Evolutionary conservation across 1,140 invertebrate species (phyloP), one percentile per base, ranked within the genome.

Genomic region (Brachionus angularis): DNA sequence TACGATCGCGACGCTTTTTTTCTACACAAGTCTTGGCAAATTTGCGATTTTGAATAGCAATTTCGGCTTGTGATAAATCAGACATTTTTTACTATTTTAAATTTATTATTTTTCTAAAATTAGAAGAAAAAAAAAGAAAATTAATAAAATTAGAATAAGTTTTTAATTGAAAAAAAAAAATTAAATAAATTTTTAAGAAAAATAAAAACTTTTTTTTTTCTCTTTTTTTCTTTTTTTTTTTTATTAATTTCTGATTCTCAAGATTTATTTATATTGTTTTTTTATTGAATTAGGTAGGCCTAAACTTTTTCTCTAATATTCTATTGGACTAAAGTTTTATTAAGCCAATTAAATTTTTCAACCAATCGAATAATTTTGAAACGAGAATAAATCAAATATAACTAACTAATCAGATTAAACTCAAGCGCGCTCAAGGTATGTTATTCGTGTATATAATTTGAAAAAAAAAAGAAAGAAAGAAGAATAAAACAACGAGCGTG

Each of bases 21-120:
- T 72, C 71, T 12, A 72, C 71, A 62, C 71, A 62, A 34, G 71
- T 72, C 34, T 72, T 72, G 23, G 55, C 55, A 18, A 61, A 47
- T 47, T 67, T 67, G 16, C 62, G 39, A 50, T 67, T 67, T 49
- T 67, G 62, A 67, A 67, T 47, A 50, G 62, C 62, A 49, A 50
- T 67, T 25, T 67, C 62, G 25, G 33, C 47, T 33, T 34, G 18
- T 18, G n/a, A 33, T 10, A 42, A 42, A 10, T 42, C 39, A 33
- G 39, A 67, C 29, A 67, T 46, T 67, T 25, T 47, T 58, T 33
- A 1, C 16, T 55, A 16, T 16, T 55, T 23, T 21, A 58, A 36
- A 36, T 29, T 21, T 3, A 53, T 5, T 29, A 36, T 39, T 21
- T 58, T 58, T 58, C 16, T 58, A 18, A 18, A 58, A 42, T 39